Percentiles rank a stretch among this genome's conserved stretches.
These are phyloP conservation scores for Ariopsis seemanni DNA, from an alignment of 2,113 vertebrate species.

Conservation along the genomic window DNA sequence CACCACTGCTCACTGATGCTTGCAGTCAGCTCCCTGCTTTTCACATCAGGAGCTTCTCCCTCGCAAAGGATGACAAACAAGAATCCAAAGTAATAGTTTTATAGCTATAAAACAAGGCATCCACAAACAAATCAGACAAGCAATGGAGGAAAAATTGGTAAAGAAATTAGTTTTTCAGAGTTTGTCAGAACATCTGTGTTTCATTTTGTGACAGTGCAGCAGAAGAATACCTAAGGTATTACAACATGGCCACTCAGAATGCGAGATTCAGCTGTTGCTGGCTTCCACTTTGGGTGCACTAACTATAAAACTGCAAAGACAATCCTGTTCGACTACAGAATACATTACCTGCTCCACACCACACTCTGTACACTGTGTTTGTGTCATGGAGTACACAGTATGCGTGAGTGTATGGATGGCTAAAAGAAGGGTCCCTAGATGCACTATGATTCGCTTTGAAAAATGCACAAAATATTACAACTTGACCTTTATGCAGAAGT, in stretches of 20 bases:
- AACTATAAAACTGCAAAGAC: constrained; percentile 42
- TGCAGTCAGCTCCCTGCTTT: background rate
- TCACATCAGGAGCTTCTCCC: background rate
- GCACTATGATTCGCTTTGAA: background rate
- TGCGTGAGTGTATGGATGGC: background rate
- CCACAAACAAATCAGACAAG: constrained; percentile 6
- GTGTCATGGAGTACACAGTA: background rate
- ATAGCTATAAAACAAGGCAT: background rate
- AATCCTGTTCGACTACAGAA: constrained; percentile 21
- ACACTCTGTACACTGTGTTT: background rate
- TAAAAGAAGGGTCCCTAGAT: too few relatives aligned
- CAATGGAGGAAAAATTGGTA: background rate
- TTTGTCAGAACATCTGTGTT: constrained; percentile 71
- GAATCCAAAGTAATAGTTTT: background rate
- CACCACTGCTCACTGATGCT: background rate
- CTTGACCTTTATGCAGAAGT: background rate
- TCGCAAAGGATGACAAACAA: background rate
- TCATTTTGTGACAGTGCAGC: constrained; percentile 64
- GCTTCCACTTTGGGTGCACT: constrained; percentile 9
- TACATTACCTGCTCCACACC: constrained; percentile 10
- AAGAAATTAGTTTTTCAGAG: constrained; percentile 54
- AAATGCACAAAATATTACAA: background rate
- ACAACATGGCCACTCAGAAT: constrained; percentile 52
- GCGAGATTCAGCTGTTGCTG: constrained; percentile 57
- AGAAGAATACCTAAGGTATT: constrained; percentile 68